phyloP scores from a whole-genome alignment of 1,140 invertebrate genomes.

The Holcopasites calliopsidis region DNA sequence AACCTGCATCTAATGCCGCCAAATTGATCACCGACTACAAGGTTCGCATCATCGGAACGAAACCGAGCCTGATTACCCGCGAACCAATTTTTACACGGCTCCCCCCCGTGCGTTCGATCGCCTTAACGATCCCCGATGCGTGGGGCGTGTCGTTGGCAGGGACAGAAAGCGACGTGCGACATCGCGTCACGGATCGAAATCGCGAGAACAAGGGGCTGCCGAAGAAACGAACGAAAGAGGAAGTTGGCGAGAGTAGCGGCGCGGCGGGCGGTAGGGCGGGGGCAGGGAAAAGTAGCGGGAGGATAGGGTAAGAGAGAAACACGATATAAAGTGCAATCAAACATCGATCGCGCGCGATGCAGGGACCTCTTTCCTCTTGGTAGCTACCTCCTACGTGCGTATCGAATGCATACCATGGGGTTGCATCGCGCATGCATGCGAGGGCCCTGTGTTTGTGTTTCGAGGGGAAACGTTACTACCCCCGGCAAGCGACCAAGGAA shows the following conservation, averaged over 20 bases:
- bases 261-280: not conserved
- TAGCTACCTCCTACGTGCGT: constrained; percentile 60
- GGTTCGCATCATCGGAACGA: constrained; percentile 27
- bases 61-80: constrained; percentile 10
- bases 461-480: constrained; percentile 63
- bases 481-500: constrained; percentile 60
- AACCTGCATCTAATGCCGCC: constrained; percentile 34
- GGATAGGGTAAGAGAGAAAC: constrained; percentile 41
- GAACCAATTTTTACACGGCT: too few species aligned
- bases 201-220: not conserved
- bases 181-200: not conserved
- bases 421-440: constrained; percentile 67
- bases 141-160: constrained; percentile 14
- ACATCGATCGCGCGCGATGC: constrained; percentile 66
- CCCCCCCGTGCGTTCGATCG: too few species aligned
- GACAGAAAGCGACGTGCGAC: too few species aligned
- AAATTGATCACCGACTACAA: constrained; percentile 53
- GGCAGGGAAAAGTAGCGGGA: not conserved
- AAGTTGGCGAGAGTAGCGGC: not conserved
- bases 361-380: constrained; percentile 64
- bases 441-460: constrained; percentile 65
- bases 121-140: constrained; percentile 12
- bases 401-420: constrained; percentile 67
- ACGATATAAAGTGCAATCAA: constrained; percentile 65
- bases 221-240: not conserved